Evolutionary conservation across 2,888 invertebrate genomes (phyloP).

Genomic region (Leptinotarsa tumamoca): DNA sequence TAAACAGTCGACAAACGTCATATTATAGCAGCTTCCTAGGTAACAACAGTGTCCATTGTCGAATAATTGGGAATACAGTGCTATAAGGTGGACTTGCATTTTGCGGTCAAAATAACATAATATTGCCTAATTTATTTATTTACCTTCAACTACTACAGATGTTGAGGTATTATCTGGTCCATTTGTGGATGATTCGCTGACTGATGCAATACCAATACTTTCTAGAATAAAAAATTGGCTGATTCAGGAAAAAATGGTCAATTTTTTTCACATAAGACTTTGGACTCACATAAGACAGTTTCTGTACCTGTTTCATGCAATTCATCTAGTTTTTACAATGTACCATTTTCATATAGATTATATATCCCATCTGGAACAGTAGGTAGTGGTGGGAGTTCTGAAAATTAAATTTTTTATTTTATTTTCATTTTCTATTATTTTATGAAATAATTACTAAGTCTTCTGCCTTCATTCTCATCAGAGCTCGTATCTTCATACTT

Average conservation of each 20-base stretch:
- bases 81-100: not conserved
- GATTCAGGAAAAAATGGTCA: not conserved
- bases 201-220: not conserved
- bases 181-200: not conserved
- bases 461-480: not conserved
- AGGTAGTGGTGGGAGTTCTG: not conserved
- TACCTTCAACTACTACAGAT: not conserved
- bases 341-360: not conserved
- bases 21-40: too few species aligned
- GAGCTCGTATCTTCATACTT: not conserved
- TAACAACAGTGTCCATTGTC: not conserved
- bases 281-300: not conserved
- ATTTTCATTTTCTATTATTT: not conserved
- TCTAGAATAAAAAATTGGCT: not conserved
- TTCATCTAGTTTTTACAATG: not conserved
- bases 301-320: not conserved
- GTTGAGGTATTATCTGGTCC: not conserved
- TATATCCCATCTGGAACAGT: not conserved
- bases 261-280: not conserved
- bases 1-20: not conserved
- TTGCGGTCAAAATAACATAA: not conserved
- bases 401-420: not conserved
- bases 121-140: not conserved
- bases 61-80: not conserved
- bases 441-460: not conserved